A percentile compares a stretch with the other conserved stretches of the same genome.
These are phyloP conservation scores for Gymnoscopelus microlampas DNA, from an alignment of 2,797 vertebrate genomes.

Conservation along the genomic window DNA sequence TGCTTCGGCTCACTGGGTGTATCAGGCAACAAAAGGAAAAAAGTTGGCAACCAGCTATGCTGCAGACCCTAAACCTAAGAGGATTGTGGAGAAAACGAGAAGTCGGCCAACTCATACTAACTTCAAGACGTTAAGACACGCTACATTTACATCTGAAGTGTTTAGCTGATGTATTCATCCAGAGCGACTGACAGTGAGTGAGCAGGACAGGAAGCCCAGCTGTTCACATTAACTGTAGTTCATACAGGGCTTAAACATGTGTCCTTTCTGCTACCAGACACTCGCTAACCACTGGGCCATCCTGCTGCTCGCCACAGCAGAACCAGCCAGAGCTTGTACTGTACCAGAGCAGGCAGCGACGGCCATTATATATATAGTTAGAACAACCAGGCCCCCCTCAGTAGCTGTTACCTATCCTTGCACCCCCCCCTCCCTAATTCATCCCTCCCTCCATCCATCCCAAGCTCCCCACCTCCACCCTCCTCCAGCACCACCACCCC, in stretches of 20 bases:
- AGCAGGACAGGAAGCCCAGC: too few species aligned
- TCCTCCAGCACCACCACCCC: constrained; percentile 36
- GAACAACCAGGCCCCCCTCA: constrained; percentile 25
- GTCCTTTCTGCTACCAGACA: too few species aligned
- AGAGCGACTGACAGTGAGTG: too few species aligned
- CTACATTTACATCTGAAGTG: too few species aligned
- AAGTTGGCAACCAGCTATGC: constrained; percentile 1
- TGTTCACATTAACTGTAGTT: too few species aligned
- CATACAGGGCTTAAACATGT: too few species aligned
- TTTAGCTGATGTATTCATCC: too few species aligned
- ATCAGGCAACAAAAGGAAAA: constrained; percentile 27
- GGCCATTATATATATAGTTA: constrained; percentile 3
- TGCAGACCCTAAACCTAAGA: background rate
- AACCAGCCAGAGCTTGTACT: background rate
- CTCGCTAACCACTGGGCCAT: too few species aligned
- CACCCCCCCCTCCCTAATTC: constrained; percentile 29
- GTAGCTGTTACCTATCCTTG: constrained; percentile 53
- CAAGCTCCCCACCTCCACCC: constrained; percentile 52
- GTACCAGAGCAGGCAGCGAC: background rate
- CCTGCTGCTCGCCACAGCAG: too few species aligned
- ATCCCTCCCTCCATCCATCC: constrained; percentile 61
- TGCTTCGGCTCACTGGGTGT: constrained; percentile 37
- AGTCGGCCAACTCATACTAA: constrained; percentile 1
- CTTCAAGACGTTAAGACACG: constrained; percentile 8
- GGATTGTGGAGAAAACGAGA: constrained; percentile 11